phyloP scores from a whole-genome alignment of 2,888 invertebrate genomes.

The Stictocephala bisonia region DNA sequence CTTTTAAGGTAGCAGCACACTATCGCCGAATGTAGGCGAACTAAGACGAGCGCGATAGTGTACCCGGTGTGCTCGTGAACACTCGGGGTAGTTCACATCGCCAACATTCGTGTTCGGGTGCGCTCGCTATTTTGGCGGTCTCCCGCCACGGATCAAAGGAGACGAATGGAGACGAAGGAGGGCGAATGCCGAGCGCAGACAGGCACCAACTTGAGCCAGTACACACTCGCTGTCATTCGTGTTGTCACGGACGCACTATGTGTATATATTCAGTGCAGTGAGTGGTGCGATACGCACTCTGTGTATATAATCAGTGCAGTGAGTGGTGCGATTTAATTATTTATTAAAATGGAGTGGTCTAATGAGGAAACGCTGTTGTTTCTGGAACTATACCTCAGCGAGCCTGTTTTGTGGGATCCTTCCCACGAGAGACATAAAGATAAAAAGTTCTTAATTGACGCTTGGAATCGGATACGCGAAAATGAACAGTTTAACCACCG shows the following conservation, averaged over 20 bases:
- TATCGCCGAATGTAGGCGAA: slow-evolving; percentile 13
- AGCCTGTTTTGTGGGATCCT: slow-evolving; percentile 11
- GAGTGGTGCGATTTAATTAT: background rate
- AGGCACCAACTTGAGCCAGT: slow-evolving; percentile 14
- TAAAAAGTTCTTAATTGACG: no score
- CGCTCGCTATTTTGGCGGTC: background rate
- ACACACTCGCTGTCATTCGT: background rate
- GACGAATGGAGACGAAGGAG: background rate
- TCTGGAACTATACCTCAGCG: background rate
- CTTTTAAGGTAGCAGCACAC: background rate
- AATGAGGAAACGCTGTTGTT: no score
- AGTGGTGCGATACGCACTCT: background rate
- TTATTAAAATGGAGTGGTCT: background rate
- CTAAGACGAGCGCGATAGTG: no score
- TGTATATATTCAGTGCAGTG: background rate
- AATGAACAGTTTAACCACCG: background rate
- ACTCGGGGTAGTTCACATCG: slow-evolving; percentile 2
- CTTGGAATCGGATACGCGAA: background rate
- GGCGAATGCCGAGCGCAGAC: slow-evolving; percentile 4
- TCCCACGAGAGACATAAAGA: no score
- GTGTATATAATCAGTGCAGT: background rate
- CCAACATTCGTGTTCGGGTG: background rate
- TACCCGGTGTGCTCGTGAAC: no score
- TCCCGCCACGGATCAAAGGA: slow-evolving; percentile 2
- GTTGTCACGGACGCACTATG: background rate